Evolutionary conservation across 2,113 vertebrate species (phyloP).

Genomic region (Pseudopodoces humilis): DNA sequence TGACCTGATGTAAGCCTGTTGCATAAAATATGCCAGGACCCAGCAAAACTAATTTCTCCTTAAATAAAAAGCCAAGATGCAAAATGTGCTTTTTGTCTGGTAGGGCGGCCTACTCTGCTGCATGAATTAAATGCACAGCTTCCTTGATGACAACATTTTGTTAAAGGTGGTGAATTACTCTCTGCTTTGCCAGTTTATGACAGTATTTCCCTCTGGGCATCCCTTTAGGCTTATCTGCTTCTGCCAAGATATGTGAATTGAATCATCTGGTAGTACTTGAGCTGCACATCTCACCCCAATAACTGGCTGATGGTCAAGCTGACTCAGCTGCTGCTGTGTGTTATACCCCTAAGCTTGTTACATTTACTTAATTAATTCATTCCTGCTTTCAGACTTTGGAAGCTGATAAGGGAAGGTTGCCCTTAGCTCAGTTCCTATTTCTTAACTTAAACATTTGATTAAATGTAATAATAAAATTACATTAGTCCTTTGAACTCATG

Average conservation of each 20-base stretch:
- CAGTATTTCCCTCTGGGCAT: slow-evolving; percentile 1
- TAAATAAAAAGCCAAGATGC: background rate
- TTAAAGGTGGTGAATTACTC: slow-evolving; percentile 25
- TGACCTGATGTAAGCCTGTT: background rate
- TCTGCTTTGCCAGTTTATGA: slow-evolving; percentile 40
- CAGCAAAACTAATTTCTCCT: background rate
- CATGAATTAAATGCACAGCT: background rate
- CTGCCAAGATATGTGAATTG: slow-evolving; percentile 29
- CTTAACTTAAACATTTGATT: slow-evolving; percentile 58
- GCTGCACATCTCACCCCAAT: slow-evolving; percentile 23
- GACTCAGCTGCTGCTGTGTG: slow-evolving; percentile 44
- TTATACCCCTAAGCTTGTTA: slow-evolving; percentile 41
- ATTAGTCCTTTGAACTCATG: slow-evolving; percentile 54
- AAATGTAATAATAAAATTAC: slow-evolving; percentile 58
- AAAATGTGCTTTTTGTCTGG: background rate
- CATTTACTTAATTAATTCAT: slow-evolving; percentile 54
- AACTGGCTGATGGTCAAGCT: slow-evolving; percentile 20
- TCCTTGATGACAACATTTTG: slow-evolving; percentile 38
- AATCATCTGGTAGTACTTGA: slow-evolving; percentile 54
- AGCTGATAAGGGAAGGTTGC: slow-evolving; percentile 36
- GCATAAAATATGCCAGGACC: background rate
- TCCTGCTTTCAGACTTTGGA: slow-evolving; percentile 26
- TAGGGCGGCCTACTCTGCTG: background rate
- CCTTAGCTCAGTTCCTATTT: slow-evolving; percentile 48
- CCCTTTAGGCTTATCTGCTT: slow-evolving; percentile 40